Conservation (phyloP, 2,113 vertebrate species). For the Hydropotes inermis region DNA sequence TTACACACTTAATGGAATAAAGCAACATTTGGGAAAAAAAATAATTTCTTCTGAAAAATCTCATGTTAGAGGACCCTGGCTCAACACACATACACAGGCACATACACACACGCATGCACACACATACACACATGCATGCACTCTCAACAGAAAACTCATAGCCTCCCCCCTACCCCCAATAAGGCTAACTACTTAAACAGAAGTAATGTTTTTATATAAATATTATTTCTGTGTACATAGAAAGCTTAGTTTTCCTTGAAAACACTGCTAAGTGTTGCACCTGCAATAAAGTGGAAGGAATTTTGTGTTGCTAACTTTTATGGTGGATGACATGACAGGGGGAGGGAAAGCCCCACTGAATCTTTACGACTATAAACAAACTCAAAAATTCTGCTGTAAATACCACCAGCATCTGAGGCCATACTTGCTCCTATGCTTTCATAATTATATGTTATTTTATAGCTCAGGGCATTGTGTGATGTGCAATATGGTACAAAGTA, state of each 20-base stretch:
- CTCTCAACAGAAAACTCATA: background rate
- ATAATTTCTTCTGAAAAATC: background rate
- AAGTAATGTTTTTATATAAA: background rate
- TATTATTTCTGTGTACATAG: background rate
- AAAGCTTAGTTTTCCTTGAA: background rate
- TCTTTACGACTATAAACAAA: rapidly evolving
- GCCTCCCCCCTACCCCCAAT: rapidly evolving
- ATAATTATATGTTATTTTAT: background rate
- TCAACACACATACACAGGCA: background rate
- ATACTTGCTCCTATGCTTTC: background rate
- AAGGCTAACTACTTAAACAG: background rate
- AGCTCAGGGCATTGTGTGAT: background rate
- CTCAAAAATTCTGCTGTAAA: background rate
- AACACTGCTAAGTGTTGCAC: background rate
- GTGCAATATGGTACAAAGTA: background rate
- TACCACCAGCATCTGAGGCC: background rate
- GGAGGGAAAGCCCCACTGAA: background rate
- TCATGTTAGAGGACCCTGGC: background rate
- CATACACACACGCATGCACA: background rate
- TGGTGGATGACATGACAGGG: background rate
- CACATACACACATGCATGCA: background rate
- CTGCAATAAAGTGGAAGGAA: background rate
- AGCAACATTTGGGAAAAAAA: background rate
- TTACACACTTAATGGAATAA: background rate
- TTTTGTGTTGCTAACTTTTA: background rate